Conservation (phyloP, 2,797 vertebrate genomes). For the Benthosema pterotum region DNA sequence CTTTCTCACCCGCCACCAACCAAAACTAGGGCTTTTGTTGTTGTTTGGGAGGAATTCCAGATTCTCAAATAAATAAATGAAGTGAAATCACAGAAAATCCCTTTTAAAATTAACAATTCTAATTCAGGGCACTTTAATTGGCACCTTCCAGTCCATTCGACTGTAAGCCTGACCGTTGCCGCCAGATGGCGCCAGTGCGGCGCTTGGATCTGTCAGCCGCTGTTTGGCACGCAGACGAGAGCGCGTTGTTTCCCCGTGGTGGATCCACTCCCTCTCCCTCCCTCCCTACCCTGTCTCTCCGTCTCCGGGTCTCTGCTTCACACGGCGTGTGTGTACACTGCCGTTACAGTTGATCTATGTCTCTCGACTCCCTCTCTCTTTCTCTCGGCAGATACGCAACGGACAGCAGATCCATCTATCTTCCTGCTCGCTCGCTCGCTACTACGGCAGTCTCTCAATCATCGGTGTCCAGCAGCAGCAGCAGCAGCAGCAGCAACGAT, state of each 20-base stretch:
- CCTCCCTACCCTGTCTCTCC: slow-evolving; percentile 30
- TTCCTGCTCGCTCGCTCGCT: slow-evolving; percentile 65
- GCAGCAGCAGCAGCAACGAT: too few species aligned
- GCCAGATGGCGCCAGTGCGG: slow-evolving; percentile 66
- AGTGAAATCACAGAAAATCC: too few species aligned
- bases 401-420: slow-evolving; percentile 39
- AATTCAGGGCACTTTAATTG: too few species aligned
- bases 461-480: slow-evolving; percentile 66
- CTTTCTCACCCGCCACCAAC: too few species aligned
- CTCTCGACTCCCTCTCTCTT: neutral
- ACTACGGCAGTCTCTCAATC: slow-evolving; percentile 75
- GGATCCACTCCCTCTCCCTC: slow-evolving; percentile 47
- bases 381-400: slow-evolving; percentile 31
- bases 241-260: slow-evolving; percentile 74
- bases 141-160: too few species aligned
- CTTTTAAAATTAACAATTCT: too few species aligned
- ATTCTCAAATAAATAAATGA: too few species aligned
- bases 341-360: too few species aligned
- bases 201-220: slow-evolving; percentile 3
- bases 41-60: too few species aligned
- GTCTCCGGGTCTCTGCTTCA: slow-evolving; percentile 20
- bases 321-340: slow-evolving; percentile 51
- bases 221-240: slow-evolving; percentile 58
- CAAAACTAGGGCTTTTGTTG: too few species aligned
- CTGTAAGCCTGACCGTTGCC: slow-evolving; percentile 14